Evolutionary conservation across 2,113 vertebrate genomes (phyloP).

Genomic region (Alethe diademata): DNA sequence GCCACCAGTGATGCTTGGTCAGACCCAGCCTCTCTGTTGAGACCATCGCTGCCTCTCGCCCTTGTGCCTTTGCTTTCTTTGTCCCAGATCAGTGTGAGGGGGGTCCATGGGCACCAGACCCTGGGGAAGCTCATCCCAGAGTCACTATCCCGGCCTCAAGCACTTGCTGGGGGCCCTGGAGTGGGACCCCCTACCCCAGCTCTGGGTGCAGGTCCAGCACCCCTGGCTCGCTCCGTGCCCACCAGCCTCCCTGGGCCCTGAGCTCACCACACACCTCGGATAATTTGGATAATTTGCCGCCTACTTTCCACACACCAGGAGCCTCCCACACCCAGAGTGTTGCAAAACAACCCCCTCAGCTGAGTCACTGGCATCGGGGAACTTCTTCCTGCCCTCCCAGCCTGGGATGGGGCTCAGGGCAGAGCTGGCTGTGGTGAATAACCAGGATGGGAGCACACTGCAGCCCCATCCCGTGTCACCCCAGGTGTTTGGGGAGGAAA

Average conservation of each 20-base stretch:
- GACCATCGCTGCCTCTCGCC: rapidly evolving
- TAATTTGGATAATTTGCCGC: neutral
- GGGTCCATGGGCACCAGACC: too few relatives aligned
- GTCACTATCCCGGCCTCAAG: rapidly evolving
- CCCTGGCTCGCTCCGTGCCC: neutral
- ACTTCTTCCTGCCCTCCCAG: neutral
- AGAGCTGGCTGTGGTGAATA: rapidly evolving
- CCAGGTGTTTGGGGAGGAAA: neutral
- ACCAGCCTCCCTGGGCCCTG: rapidly evolving
- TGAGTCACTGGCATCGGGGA: neutral
- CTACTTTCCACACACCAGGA: neutral
- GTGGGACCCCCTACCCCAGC: neutral
- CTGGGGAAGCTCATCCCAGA: neutral
- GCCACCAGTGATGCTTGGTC: neutral
- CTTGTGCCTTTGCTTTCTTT: neutral
- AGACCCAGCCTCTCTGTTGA: rapidly evolving
- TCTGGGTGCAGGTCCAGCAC: neutral
- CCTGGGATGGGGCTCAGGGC: neutral
- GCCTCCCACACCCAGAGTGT: neutral
- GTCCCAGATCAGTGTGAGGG: neutral
- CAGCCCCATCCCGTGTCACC: neutral
- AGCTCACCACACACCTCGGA: neutral
- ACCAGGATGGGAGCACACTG: rapidly evolving
- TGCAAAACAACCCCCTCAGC: neutral
- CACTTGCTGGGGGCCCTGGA: rapidly evolving